Conservation (phyloP, 64 coral and sea anemone species). For the Catalaphyllia jardinei region DNA sequence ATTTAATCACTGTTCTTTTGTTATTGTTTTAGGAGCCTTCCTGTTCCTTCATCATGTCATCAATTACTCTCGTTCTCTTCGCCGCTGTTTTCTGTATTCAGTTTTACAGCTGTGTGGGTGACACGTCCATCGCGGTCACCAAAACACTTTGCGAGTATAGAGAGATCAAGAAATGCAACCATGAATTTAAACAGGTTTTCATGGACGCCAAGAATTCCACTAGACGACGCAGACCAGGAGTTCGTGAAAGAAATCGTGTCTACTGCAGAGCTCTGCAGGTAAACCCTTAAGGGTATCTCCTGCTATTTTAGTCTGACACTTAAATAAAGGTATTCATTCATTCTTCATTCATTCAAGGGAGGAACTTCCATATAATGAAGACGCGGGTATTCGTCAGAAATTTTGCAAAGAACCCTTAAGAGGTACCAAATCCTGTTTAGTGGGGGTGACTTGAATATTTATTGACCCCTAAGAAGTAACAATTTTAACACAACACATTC, state of each 20-base stretch:
- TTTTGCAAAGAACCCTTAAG: too few relatives aligned
- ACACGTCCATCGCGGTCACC: neutral
- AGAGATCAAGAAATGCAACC: slow-evolving; percentile 69
- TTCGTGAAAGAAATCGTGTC: neutral
- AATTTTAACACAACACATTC: too few relatives aligned
- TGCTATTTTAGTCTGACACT: too few relatives aligned
- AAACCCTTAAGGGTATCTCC: too few relatives aligned
- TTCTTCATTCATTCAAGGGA: too few relatives aligned
- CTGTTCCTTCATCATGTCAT: neutral
- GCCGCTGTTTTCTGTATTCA: neutral
- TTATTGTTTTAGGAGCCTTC: neutral
- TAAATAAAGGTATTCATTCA: too few relatives aligned
- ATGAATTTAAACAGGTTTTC: slow-evolving; percentile 56
- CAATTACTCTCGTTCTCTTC: neutral
- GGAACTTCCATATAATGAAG: too few relatives aligned
- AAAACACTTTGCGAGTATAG: slow-evolving; percentile 34
- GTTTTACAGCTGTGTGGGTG: neutral
- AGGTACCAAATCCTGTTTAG: too few relatives aligned
- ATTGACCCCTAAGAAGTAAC: too few relatives aligned
- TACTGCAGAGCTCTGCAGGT: slow-evolving; percentile 83
- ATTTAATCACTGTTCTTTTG: neutral
- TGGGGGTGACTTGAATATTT: too few relatives aligned
- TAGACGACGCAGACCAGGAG: neutral
- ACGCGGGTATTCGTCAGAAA: too few relatives aligned
- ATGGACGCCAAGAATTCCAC: neutral